Percentiles rank a stretch among this genome's conserved stretches.
phyloP scores from a whole-genome alignment of 2,797 vertebrate genomes.

The Acrossocheilus wenchowensis region DNA sequence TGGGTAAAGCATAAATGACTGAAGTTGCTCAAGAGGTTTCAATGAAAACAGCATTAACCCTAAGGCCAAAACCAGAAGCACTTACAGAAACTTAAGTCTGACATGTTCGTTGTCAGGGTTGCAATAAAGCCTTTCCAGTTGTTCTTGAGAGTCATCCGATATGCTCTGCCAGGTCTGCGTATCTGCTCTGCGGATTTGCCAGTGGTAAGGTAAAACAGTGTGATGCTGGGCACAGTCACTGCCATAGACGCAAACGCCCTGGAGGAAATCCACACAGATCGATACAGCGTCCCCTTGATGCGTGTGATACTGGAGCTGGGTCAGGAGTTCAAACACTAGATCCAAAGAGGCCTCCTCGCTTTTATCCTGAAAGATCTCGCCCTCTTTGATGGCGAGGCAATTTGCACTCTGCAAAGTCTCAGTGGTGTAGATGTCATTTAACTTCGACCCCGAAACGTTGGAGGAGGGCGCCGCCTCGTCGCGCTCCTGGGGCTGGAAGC shows the following conservation, averaged over 20 bases:
- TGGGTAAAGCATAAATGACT: background rate
- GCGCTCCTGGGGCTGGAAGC: conserved; percentile 70
- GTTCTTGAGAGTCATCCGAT: conserved; percentile 95
- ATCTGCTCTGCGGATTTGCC: conserved; percentile 90
- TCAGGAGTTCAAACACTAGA: conserved; percentile 96
- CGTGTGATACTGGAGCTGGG: conserved; percentile 97
- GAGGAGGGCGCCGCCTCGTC: conserved; percentile 65
- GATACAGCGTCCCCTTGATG: conserved; percentile 92
- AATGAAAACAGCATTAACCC: conserved; percentile 31
- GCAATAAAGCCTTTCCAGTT: conserved; percentile 98
- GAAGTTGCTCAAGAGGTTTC: background rate
- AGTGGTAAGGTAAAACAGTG: conserved; percentile 94
- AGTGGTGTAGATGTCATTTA: conserved; percentile 82
- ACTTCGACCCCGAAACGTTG: conserved; percentile 79
- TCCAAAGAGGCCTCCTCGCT: conserved; percentile 97
- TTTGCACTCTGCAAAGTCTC: conserved; percentile 75
- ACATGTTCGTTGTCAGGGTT: conserved; percentile 98
- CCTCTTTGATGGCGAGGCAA: conserved; percentile 82
- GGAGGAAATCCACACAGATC: conserved; percentile 96
- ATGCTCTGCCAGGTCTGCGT: conserved; percentile 92
- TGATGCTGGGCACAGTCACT: conserved; percentile 94
- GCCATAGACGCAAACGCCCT: conserved; percentile 91
- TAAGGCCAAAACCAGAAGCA: conserved; percentile 59
- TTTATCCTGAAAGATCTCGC: conserved; percentile 93
- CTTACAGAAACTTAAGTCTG: conserved; percentile 94